A percentile compares a stretch with the other conserved stretches of the same genome.
phyloP scores from a whole-genome alignment of 2,888 invertebrate species.

The Chalcis sispes region DNA sequence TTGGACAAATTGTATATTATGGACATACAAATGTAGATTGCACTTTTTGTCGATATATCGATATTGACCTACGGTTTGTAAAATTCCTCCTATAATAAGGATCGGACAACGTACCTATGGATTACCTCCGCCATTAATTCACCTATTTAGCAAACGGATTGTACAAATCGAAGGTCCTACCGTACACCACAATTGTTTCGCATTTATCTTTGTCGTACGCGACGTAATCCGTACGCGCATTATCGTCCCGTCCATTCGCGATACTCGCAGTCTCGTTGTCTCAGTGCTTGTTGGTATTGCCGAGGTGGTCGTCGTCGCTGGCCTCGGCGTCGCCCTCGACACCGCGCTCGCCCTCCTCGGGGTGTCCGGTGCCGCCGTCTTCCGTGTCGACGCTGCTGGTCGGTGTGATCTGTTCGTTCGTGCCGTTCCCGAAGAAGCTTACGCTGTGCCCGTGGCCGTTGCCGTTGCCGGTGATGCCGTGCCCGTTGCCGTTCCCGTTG shows the following conservation, averaged over 20 bases:
- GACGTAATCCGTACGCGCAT: not conserved
- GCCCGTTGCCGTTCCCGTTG: conserved; percentile 77
- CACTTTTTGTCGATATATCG: too few relatives aligned
- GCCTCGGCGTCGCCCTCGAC: conserved; percentile 80
- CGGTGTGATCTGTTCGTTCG: conserved; percentile 78
- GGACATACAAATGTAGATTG: not conserved
- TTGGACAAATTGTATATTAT: not conserved
- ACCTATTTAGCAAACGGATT: too few relatives aligned
- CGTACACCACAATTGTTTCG: conserved; percentile 23
- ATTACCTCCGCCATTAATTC: too few relatives aligned
- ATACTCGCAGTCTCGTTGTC: too few relatives aligned
- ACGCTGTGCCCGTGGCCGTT: conserved; percentile 50
- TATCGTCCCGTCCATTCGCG: too few relatives aligned
- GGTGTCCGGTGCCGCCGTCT: conserved; percentile 77
- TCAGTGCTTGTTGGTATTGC: conserved; percentile 62
- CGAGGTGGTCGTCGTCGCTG: conserved; percentile 76
- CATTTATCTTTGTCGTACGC: not conserved
- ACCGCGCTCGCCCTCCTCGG: conserved; percentile 78
- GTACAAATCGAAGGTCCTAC: conserved; percentile 20
- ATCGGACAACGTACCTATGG: too few relatives aligned
- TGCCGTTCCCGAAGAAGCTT: conserved; percentile 57
- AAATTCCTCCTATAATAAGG: too few relatives aligned
- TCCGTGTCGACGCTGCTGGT: conserved; percentile 80
- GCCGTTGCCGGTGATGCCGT: conserved; percentile 68
- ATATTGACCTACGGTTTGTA: too few relatives aligned